Base-by-base conservation (phyloP, 2,888 invertebrate species). In the Melinaea menophilus region DNA sequence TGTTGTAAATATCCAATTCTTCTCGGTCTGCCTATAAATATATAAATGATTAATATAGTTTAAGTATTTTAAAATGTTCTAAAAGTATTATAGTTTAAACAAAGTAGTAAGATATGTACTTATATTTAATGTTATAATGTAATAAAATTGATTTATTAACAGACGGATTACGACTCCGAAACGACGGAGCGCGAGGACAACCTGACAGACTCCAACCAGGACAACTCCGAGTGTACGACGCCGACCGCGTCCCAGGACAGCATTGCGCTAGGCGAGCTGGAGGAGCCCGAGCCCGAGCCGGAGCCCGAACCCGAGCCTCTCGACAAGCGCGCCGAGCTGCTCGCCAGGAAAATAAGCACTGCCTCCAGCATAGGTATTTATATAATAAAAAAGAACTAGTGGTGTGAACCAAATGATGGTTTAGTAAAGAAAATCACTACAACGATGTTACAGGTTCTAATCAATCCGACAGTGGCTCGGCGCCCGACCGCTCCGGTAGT, bases 181-280 rank as follows among this genome's bases (percentile, higher is more conserved):
- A 90, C 89, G 62, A 89, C 91, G 9, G 91, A 91, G 72, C 89
- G 91, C 63, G 91, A 91, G 63, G 91, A 91, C 76, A 90, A 90
- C 75, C 78, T 91, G 0, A 91, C 91, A 31, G 91, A 91, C 71
- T 91, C 91, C 11, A 90, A 90, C 76, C 91, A 91, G 78, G 91
- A 91, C 77, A 90, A 91, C 81, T 90, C 90, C 0, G 91, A 90
- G 76, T 91, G 91, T 78, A 91, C 91, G n/a, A 91, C 91, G 48
- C 91, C 91, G 34, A 91, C 90, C 11, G 89, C 88, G 56, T 86
- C 86, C 68, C 88, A 89, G 73, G 90, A 91, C 80, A 85, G 86
- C 79, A 85, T 90, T 72, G 85, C 88, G 47, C 69, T 78, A 35
- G 85, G 85, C 31, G 89, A 89, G 70, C 81, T 88, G 48, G 86